Percentiles rank a stretch among this genome's conserved stretches.
These are phyloP conservation scores for Myrmecophaga tridactyla DNA, from an alignment of 2,113 vertebrate species.

Conservation along the genomic window DNA sequence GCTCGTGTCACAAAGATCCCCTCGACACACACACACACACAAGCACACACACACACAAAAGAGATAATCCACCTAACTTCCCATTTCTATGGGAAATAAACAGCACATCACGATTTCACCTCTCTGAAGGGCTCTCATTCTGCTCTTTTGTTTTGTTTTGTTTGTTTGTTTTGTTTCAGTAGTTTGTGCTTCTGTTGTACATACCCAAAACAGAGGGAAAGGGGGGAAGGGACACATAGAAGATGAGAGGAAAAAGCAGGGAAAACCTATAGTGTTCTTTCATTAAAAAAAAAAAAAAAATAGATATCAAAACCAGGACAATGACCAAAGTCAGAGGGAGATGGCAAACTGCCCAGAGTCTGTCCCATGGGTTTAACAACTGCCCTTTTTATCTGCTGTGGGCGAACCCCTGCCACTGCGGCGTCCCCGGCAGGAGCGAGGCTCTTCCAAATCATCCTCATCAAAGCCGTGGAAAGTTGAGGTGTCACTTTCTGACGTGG, in stretches of 20 bases:
- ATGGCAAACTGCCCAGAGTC: conserved; percentile 78
- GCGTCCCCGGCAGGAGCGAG: conserved; percentile 89
- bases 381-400: conserved; percentile 91
- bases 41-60: conserved; percentile 1
- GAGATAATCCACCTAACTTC: conserved; percentile 45
- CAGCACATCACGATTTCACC: conserved; percentile 69
- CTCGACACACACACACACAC: neutral
- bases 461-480: conserved; percentile 99
- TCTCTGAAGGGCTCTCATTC: conserved; percentile 73
- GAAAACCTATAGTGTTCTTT: conserved; percentile 64
- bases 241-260: conserved; percentile 44
- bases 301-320: conserved; percentile 75
- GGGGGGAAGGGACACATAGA: conserved; percentile 13
- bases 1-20: conserved; percentile 73
- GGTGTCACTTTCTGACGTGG: conserved; percentile 98
- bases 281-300: conserved; percentile 58
- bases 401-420: conserved; percentile 88
- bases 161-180: conserved; percentile 74
- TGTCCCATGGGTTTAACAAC: conserved; percentile 83
- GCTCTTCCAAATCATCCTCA: conserved; percentile 96
- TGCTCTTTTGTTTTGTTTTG: conserved; percentile 74
- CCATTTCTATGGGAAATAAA: conserved; percentile 79
- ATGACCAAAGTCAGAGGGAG: conserved; percentile 81
- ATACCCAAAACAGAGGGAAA: conserved; percentile 58
- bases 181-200: conserved; percentile 84